Base-by-base conservation (phyloP, 1,140 invertebrate species). In the Dolichoris vasculosae region DNA sequence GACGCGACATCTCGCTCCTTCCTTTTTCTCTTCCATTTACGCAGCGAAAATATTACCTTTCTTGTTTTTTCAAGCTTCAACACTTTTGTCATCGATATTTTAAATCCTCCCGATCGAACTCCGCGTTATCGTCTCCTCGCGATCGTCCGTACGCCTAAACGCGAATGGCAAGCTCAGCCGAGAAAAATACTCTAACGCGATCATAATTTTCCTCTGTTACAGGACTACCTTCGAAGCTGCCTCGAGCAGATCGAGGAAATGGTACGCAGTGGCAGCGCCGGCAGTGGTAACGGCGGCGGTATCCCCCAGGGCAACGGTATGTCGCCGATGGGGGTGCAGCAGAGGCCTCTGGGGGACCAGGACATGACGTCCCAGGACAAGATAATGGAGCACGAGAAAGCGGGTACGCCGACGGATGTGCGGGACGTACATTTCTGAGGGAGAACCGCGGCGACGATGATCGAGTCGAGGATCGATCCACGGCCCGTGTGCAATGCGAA, bases 401-500 rank as follows among this genome's bases (percentile, higher is more conserved):
- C 96, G 64, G 95, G 95, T 85, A 97, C 96, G 38, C 97, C 96
- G 69, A 97, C 96, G 84, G 96, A 97, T 91, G 96, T 97, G 86
- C 94, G 95, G 87, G 95, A 96, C 90, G 94, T 96, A 85, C 95
- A 96, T 91, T 81, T 81, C 30, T 81, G 55, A 81, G 43, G 32
- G 43, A 73, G 86, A 85, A 79, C 76, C 30, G 51, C 43, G 17
- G 38, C 17, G 32, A 51, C 23, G 9, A 20, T 26, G 17, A 20
- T 20, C 32, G 15, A 20, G 8, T 6, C 69, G 20, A 4, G 30
- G 76, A 78, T 11, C 76, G 26, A 26, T 9, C 32, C 76, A 30
- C 1, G 30, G 46, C 75, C 75, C 40, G 23, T 51, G 23, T n/a
- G n/a, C 75, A 46, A 51, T 3, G 38, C 38, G 43, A 83, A 43